phyloP scores from a whole-genome alignment of 2,113 vertebrate genomes.

The Madoqua kirkii region DNA sequence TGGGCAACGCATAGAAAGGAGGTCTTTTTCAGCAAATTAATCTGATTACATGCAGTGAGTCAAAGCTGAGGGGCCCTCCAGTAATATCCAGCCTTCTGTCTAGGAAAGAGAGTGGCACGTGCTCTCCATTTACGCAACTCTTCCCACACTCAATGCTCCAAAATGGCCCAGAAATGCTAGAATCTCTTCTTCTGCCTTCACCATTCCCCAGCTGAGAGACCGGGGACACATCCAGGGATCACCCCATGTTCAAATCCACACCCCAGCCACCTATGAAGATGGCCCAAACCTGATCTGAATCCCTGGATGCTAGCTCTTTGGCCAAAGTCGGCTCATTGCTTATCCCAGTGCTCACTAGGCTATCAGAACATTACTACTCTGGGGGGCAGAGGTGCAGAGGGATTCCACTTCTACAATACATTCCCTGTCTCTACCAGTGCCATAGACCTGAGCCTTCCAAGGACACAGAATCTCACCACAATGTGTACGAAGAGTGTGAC shows the following conservation, averaged over 20 bases:
- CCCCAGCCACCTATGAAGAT: background rate
- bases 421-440: background rate
- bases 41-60: fast-evolving
- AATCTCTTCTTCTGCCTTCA: background rate
- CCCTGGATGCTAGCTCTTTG: background rate
- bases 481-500: background rate
- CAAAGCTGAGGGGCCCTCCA: background rate
- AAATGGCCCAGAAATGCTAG: too few relatives aligned
- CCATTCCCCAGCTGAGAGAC: background rate
- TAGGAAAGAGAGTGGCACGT: fast-evolving
- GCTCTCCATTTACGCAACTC: too few relatives aligned
- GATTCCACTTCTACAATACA: too few relatives aligned
- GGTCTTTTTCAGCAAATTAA: background rate
- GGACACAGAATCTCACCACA: background rate
- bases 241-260: background rate
- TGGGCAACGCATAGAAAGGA: background rate
- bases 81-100: fast-evolving
- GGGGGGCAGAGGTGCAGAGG: fast-evolving
- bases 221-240: background rate
- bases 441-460: background rate
- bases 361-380: background rate
- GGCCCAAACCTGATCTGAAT: too few relatives aligned
- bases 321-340: too few relatives aligned
- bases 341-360: background rate
- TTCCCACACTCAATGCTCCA: background rate